Base-by-base conservation (phyloP, 1,140 invertebrate species). In the Drosophila micromelanica region DNA sequence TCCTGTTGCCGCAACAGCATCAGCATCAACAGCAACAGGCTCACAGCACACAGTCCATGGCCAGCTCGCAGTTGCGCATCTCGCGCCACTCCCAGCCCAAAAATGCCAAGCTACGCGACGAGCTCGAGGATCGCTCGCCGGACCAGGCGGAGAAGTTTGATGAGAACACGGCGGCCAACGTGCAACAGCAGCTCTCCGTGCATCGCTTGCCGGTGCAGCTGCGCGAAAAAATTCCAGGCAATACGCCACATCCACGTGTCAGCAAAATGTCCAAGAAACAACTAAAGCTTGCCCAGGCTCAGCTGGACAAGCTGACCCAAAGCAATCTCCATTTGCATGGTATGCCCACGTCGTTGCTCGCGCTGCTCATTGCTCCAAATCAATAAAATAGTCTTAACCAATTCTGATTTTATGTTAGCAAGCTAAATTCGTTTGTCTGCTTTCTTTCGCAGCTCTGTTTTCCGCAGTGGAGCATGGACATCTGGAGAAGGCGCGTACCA, bases 401-500 rank as follows among this genome's bases (percentile, higher is more conserved):
- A 23, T 38, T n/a, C 27, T 12, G 17, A 15, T 32, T 32, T 1
- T 3, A 30, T 1, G 23, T 48, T 15, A n/a, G 12, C 5, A 27
- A 27, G 7, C 5, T 27, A 3, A 43, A 30, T 13, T 7, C 0
- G 2, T 13, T 51, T n/a, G 27, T 13, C 13, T 38, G 57, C 27
- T 54, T 63, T 51, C n/a, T 93, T 90, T 94, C 94, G 12, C 93
- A 97, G 97, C 96, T 40, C 93, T 98, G n/a, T 97, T 97, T 93
- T 95, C 96, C 11, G 98, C 98, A 1, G 97, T 98, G 3, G 98
- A 99, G 93, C 96, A 98, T 92, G 97, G 97, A 20, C 97, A 98
- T 91, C 87, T 98, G 79, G 98, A 98, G 74, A 97, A 98, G 90
- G 97, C 96, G 0, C 95, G 96, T 74, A 96, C 96, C 30, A 98